Evolutionary conservation across 35 echinoderm and acorn worm genomes (phyloP).

Genomic region (Lytechinus variegatus): DNA sequence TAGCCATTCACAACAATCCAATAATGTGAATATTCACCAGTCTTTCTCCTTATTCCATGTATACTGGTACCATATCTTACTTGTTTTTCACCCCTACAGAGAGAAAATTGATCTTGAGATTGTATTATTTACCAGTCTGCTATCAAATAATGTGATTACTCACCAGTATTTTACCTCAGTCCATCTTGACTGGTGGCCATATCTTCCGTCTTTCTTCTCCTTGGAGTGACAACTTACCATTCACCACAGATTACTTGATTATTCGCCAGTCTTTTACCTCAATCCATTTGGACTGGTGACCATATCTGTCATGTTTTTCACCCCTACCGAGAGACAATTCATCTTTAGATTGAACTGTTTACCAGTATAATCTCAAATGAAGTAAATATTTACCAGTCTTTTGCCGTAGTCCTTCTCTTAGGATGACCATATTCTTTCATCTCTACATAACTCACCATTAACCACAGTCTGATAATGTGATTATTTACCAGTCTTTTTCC

Average conservation of each 20-base stretch:
- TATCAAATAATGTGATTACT: neutral
- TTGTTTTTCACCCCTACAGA: conserved; percentile 28
- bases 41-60: no score
- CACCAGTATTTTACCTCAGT: neutral
- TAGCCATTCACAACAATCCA: no score
- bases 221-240: neutral
- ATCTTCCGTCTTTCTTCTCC: neutral
- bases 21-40: no score
- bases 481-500: no score
- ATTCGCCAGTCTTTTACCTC: neutral
- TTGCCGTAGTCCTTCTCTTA: neutral
- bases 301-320: neutral
- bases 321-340: neutral
- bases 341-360: conserved; percentile 52
- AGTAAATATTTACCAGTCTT: no score
- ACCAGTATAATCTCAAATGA: conserved; percentile 61
- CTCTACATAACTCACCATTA: no score
- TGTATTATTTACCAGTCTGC: conserved; percentile 38
- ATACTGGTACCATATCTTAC: no score
- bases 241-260: neutral
- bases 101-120: conserved; percentile 92
- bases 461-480: no score
- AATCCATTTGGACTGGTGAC: neutral
- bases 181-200: neutral
- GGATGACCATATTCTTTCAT: neutral